Evolutionary conservation across 2,888 invertebrate genomes (phyloP), one percentile per base, ranked within the genome.

Genomic region (Polyploca ridens): DNA sequence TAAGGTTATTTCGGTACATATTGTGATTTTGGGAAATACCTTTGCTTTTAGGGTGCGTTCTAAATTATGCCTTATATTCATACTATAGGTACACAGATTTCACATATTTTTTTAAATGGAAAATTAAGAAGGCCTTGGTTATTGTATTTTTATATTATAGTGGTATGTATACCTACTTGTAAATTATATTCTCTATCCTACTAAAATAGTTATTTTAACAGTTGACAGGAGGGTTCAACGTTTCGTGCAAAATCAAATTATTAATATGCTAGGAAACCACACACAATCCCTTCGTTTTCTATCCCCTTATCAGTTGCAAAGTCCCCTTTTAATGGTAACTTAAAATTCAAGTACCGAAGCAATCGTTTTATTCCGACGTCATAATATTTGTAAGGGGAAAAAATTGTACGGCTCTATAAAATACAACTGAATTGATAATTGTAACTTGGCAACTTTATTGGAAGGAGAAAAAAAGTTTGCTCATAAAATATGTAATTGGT

Each of bases 341-440:
- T 49, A 14, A 54, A 54, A 54, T 54, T 54, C 19, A 54, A 54
- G 19, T 54, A 54, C 19, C 54, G 46, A 5, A 5, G 7, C 19
- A 54, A 54, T 19, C 54, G 54, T 54, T 54, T 54, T 54, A 54
- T 54, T 19, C 0, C 54, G 7, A 54, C 19, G 54, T 54, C 54
- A 54, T n/a, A 54, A 54, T 54, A 54, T 54, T 19, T 54, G 19
- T 19, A 10, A 54, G 54, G 54, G 54, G 16, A 10, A 19, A 6
- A 54, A 10, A 54, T 10, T 16, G 49, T 54, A 19, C 54, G 8
- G 6, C 54, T 54, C 49, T 49, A 49, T 49, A 16, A 49, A 49
- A n/a, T 49, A 54, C 16, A 54, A 54, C 54, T 8, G 54, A 46
- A 46, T n/a, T n/a, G 46, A 46, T 46, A n/a, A 46, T n/a, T 46